These are phyloP conservation scores for Caenorhabditis wallacei DNA, from an alignment of 2,888 invertebrate species.

Conservation along the genomic window DNA sequence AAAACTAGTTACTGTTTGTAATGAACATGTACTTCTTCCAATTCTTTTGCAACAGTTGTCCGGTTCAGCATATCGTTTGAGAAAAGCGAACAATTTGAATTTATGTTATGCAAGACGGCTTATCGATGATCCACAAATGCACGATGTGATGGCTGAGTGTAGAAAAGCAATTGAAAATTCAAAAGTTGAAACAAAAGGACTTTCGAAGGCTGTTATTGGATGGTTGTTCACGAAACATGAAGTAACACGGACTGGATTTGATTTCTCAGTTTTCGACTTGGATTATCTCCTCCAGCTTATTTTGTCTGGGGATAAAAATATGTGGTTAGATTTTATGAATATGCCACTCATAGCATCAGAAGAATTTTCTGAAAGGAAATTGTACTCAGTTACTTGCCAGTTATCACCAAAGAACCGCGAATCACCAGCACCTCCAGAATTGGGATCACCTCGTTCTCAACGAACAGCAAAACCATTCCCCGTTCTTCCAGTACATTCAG, in stretches of 20 bases:
- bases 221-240: conserved; percentile 69
- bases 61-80: conserved; percentile 63
- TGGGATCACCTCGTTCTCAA: conserved; percentile 50
- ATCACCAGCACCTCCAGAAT: conserved; percentile 30
- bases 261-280: conserved; percentile 75
- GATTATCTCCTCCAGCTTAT: conserved; percentile 81
- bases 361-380: conserved; percentile 67
- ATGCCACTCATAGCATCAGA: conserved; percentile 61
- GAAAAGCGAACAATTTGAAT: conserved; percentile 63
- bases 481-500: conserved; percentile 71
- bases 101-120: conserved; percentile 69
- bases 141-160: conserved; percentile 43
- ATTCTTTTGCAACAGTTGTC: conserved; percentile 77
- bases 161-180: conserved; percentile 58
- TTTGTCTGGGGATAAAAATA: conserved; percentile 70
- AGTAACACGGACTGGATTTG: conserved; percentile 69
- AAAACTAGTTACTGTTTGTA: conserved; percentile 50
- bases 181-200: conserved; percentile 52
- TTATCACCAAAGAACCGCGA: conserved; percentile 53
- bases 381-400: conserved; percentile 70
- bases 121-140: conserved; percentile 54
- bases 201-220: conserved; percentile 66
- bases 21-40: conserved; percentile 69
- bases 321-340: conserved; percentile 80
- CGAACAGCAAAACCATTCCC: conserved; percentile 70